These are phyloP conservation scores for Pteronotus mesoamericanus DNA, from an alignment of 2,797 vertebrate species.

Conservation along the genomic window DNA sequence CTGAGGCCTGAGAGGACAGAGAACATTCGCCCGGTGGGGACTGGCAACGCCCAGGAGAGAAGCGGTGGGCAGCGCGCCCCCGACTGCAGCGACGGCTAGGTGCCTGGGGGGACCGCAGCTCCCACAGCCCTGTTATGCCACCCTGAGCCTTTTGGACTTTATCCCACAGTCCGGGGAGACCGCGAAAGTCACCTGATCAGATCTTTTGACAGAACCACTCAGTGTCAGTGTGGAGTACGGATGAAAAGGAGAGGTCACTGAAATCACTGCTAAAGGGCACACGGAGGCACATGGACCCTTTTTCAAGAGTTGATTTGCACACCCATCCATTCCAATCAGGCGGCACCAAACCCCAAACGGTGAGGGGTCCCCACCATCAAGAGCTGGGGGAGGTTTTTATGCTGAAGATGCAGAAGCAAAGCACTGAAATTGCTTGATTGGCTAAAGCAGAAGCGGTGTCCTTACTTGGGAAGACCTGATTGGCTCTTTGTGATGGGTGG, in stretches of 20 bases:
- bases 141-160: neutral
- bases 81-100: rapidly evolving
- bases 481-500: neutral
- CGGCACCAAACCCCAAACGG: neutral
- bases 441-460: rapidly evolving
- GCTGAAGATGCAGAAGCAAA: too few species aligned
- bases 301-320: neutral
- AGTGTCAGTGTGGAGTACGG: too few species aligned
- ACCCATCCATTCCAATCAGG: rapidly evolving
- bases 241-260: neutral
- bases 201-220: neutral
- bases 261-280: neutral
- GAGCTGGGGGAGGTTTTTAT: neutral
- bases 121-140: rapidly evolving
- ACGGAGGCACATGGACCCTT: neutral
- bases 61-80: neutral
- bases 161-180: neutral
- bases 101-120: rapidly evolving
- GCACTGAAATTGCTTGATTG: neutral
- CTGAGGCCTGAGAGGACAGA: neutral
- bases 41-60: neutral
- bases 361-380: neutral
- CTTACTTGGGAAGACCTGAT: neutral
- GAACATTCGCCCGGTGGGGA: neutral
- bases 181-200: neutral